Conservation (phyloP, 2,113 vertebrate genomes). For the Chloroceryle aenea region DNA sequence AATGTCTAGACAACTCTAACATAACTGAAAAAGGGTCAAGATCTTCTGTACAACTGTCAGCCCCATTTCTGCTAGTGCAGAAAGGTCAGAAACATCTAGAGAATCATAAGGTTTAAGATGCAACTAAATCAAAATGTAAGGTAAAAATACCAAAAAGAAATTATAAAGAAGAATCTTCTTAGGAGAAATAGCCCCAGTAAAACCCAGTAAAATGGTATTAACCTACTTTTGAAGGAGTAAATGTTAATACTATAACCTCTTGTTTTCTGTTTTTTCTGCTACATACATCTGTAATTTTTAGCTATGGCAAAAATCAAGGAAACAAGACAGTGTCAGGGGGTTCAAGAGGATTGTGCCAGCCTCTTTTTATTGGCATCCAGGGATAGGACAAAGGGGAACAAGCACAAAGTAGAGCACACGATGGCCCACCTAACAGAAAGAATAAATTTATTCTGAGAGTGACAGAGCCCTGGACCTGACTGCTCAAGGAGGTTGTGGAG, state of each 20-base stretch:
- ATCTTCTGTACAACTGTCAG: neutral
- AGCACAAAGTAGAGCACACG: no score
- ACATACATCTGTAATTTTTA: neutral
- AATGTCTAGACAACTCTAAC: neutral
- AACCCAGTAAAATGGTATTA: neutral
- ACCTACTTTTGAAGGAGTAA: neutral
- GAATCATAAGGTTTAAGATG: neutral
- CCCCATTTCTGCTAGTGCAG: neutral
- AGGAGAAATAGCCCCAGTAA: neutral
- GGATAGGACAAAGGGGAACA: no score
- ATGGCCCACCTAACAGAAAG: no score
- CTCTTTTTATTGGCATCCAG: no score
- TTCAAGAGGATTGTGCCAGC: no score
- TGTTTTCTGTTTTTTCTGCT: neutral
- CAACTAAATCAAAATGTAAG: neutral
- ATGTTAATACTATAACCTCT: neutral
- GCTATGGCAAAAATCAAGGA: neutral
- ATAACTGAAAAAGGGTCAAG: neutral
- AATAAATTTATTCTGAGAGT: no score
- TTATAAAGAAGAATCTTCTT: neutral
- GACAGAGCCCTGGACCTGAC: no score
- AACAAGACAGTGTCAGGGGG: neutral
- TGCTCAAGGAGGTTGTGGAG: no score
- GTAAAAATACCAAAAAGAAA: neutral
- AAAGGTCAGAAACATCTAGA: neutral